Base-by-base conservation (phyloP, 2,888 invertebrate genomes). In the Campoplex nolae region DNA sequence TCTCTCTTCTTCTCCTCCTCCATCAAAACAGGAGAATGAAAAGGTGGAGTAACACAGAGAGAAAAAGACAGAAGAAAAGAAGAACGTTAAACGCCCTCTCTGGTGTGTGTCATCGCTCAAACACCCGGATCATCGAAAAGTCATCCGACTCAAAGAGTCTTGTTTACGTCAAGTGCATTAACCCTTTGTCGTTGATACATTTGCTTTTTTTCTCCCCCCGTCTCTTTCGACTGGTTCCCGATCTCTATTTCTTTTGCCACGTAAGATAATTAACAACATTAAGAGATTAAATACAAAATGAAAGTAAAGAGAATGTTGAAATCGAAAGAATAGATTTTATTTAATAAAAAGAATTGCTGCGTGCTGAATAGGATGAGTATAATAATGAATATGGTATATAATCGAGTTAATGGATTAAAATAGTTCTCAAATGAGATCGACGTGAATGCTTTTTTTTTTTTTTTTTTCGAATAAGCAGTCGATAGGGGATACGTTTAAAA, bases 81-180 rank as follows among this genome's bases (percentile, higher is more conserved):
- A 71, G 51, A 73, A 16, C 35, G 54, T 45, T 58, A 45, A 78
- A 83, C 65, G 71, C 56, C 54, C 54, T 54, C 23, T 68, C 48
- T 9, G 38, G 65, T 54, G 48, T 83, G 56, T 54, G 62, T 56
- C 58, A 68, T 87, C 77, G 71, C 9, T 75, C 68, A 68, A 23
- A 74, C 58, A 38, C 32, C n/a, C 54, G 73, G 65, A 76, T 86
- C 85, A 76, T 83, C 85, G 83, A 68, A 70, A 13, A 68, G 56
- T 82, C 74, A 65, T 75, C 51, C 32, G 48, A 23, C 9, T 80
- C 51, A 32, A 65, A 76, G 62, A 76, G 23, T 18, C 70, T 78
- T 54, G 74, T 74, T 48, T 65, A 23, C 51, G 67, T 84, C 74
- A 81, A 82, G 68, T 81, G 42, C 62, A 74, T 77, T 81, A 77